Evolutionary conservation across 2,888 invertebrate genomes (phyloP), one percentile per base, ranked within the genome.

Genomic region (Orgyia antiqua): DNA sequence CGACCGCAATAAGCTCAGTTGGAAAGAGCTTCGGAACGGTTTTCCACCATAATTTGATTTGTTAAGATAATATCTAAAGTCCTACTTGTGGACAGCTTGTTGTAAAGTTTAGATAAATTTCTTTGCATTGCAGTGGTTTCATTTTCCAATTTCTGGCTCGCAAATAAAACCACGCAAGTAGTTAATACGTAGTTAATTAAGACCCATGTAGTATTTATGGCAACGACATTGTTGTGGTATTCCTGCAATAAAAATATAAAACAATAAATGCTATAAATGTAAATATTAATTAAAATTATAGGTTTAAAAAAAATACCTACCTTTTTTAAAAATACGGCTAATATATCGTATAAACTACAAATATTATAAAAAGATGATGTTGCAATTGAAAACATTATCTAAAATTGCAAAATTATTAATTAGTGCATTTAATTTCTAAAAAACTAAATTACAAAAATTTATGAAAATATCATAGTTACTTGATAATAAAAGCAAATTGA

Each of bases 111-210:
- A 1, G 34, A 19, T 9, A 44, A 11, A 11, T 1, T 2, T 2
- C 10, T 38, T 4, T 13, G 28, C 4, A 31, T 23, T 10, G 8
- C 23, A 1, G 3, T n/a, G 1, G 12, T 20, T 38, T 47, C 38
- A 1, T 41, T 48, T 2, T 11, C n/a, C 1, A 47, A 11, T 17
- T 27, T 33, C 7, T 47, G 49, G 3, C 40, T 38, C 0, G 36
- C 28, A 13, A 17, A 1, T 1, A 47, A n/a, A 1, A 29, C 13
- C 6, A 36, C 13, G 19, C 17, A 2, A 7, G 30, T 21, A 10
- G 24, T 8, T 8, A 11, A 13, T 1, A 32, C 3, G 3, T 27
- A 17, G 10, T 9, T 19, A 3, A 21, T 15, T 4, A 25, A 2
- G n/a, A 20, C 10, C 10, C 32, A 18, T 4, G 10, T 12, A 8